A percentile compares a stretch with the other conserved stretches of the same genome.
These are phyloP conservation scores for Pristionchus fissidentatus DNA, from an alignment of 2,888 invertebrate genomes.

Conservation along the genomic window DNA sequence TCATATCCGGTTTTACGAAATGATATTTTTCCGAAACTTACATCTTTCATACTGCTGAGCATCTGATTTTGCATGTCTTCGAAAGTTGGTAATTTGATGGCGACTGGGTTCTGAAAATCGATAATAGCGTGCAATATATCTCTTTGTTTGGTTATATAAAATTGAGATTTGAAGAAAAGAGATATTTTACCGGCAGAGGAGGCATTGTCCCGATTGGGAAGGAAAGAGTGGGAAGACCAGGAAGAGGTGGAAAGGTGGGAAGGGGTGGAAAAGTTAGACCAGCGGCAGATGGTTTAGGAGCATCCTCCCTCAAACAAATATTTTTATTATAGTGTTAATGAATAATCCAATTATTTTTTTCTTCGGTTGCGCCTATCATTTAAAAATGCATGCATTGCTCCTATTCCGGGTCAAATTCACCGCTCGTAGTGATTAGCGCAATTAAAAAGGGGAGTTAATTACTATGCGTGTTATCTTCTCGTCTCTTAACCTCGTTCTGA, in stretches of 20 bases:
- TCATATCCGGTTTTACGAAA: no score
- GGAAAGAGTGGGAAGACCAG: neutral
- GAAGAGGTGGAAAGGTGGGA: neutral
- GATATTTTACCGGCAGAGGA: neutral
- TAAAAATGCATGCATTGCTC: no score
- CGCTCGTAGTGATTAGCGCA: no score
- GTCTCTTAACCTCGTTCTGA: no score
- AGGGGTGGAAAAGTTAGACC: neutral
- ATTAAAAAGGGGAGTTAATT: no score
- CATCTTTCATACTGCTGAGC: conserved; percentile 20
- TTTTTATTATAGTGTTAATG: no score
- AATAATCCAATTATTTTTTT: no score
- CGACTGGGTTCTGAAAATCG: neutral
- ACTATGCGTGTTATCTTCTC: no score
- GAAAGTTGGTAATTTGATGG: neutral
- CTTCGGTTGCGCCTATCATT: no score
- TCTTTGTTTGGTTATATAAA: neutral
- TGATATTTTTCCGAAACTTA: no score
- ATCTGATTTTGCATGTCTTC: neutral
- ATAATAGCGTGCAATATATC: neutral
- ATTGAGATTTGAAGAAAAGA: neutral
- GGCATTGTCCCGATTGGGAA: no score
- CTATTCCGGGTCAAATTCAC: no score
- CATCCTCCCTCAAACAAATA: conserved; percentile 15
- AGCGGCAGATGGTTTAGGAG: neutral